A percentile compares a stretch with the other conserved stretches of the same genome.
These are phyloP conservation scores for Neomicropteryx cornuta DNA, from an alignment of 1,140 invertebrate genomes.

Conservation along the genomic window DNA sequence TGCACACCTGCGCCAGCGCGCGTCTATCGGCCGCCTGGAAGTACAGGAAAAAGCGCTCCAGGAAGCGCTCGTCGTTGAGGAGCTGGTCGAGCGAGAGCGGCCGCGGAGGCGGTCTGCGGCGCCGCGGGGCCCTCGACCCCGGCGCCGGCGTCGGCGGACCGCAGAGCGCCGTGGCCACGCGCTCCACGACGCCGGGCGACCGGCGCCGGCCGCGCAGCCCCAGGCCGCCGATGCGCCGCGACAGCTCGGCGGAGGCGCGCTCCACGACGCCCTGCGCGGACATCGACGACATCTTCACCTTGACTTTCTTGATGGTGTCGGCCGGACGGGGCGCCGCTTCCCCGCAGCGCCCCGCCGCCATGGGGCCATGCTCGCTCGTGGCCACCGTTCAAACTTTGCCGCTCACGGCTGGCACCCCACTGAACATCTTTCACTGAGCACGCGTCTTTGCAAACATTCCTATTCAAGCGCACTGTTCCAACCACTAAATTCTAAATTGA, in stretches of 20 bases:
- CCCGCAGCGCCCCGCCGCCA: constrained; percentile 21
- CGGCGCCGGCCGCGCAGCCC: constrained; percentile 61
- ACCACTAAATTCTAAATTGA: no score
- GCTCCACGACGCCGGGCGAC: constrained; percentile 58
- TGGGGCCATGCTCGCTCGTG: no score
- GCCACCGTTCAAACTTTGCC: no score
- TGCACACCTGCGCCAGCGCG: constrained; percentile 69
- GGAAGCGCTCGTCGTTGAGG: constrained; percentile 72
- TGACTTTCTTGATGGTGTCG: constrained; percentile 36
- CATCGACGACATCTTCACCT: constrained; percentile 45
- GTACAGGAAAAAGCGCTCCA: constrained; percentile 74
- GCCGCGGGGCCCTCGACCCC: constrained; percentile 24
- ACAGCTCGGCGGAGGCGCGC: constrained; percentile 75
- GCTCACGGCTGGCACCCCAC: no score
- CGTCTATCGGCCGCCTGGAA: constrained; percentile 70
- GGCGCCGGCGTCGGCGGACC: constrained; percentile 35
- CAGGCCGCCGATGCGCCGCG: constrained; percentile 76
- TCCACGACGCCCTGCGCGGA: constrained; percentile 75
- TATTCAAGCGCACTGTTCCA: no score
- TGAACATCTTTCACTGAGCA: no score
- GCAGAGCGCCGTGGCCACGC: constrained; percentile 73
- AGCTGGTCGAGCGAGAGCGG: constrained; percentile 54
- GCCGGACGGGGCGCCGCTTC: constrained; percentile 21
- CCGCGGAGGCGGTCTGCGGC: constrained; percentile 23
- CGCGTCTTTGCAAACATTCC: no score